Percentiles rank a stretch among this genome's conserved stretches.
These are phyloP conservation scores for Conger conger DNA, from an alignment of 2,113 vertebrate species.

Conservation along the genomic window DNA sequence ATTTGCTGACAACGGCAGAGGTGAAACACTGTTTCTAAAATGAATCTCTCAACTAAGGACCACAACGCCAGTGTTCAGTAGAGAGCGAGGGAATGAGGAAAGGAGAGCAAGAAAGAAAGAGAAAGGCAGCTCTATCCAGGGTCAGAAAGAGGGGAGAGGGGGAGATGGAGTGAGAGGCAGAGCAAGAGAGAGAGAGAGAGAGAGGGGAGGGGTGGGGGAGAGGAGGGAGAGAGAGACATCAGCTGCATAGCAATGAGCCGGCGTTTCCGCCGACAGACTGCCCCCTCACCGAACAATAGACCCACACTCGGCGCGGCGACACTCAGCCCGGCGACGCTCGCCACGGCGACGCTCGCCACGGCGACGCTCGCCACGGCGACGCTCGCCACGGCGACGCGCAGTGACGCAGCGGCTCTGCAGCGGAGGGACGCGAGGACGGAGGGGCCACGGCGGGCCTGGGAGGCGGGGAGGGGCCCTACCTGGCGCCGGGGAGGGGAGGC, in stretches of 20 bases:
- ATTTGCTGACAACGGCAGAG: background rate
- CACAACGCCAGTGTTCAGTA: background rate
- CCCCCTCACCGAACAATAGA: background rate
- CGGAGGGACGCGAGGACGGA: background rate
- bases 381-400: too few species aligned
- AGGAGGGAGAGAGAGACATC: background rate
- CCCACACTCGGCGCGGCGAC: background rate
- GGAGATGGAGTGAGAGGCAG: background rate
- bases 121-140: slow-evolving; percentile 14
- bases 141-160: slow-evolving; percentile 14
- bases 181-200: slow-evolving; percentile 10
- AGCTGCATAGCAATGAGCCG: slow-evolving; percentile 12
- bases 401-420: slow-evolving; percentile 7
- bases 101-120: slow-evolving; percentile 27
- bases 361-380: too few species aligned
- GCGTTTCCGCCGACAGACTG: background rate
- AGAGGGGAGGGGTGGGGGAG: background rate
- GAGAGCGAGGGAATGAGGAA: slow-evolving; percentile 18
- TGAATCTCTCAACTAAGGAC: background rate
- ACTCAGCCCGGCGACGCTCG: background rate
- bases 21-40: background rate
- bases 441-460: too few species aligned
- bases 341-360: background rate
- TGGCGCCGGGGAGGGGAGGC: background rate
- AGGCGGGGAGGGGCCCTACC: background rate